Base-by-base conservation (phyloP, 1,140 invertebrate genomes). In the Gryllus bimaculatus region DNA sequence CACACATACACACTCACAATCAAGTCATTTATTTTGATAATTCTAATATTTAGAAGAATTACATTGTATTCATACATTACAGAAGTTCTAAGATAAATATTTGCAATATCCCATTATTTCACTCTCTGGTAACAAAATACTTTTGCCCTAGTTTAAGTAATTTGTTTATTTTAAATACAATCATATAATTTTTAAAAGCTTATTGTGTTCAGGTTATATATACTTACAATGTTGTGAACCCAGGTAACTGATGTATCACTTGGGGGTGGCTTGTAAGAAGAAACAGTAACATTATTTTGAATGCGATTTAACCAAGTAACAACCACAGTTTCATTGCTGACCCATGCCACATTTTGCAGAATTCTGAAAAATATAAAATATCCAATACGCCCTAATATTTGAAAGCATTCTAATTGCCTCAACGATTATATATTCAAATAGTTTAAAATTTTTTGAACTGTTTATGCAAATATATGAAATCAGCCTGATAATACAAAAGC, bases 271-370 rank as follows among this genome's bases (percentile, higher is more conserved):
- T 89, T 85, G 82, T 89, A 91, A 15, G 88, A 86, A 48, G 88
- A 85, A 80, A 90, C 86, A 54, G 88, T 85, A 79, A 89, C 88
- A 73, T 88, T 83, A 84, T 95, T 98, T 86, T 98, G 96, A 74
- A 93, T 89, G 81, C 96, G 88, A 83, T 96, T 96, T 85, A 96
- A 89, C 94, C 96, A 97, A 26, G 92, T 89, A 0, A 94, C 90
- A 10, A 91, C 86, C 8, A 96, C 83, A 48, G 92, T 88, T 18
- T 89, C 85, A 66, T 92, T 89, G 75, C 92, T 91, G 12, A 91
- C 90, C 93, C 96, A 98, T 47, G 89, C 86, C 0, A 97, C 94
- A 78, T 91, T 85, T 8, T 90, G 89, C 79, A 94, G 86, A 82
- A 94, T 39, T 39, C 26, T 39, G 26, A 39, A 39, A 39, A 39